Percentiles rank a stretch among this genome's conserved stretches.
Evolutionary conservation across 2,113 vertebrate genomes (phyloP).

Genomic region (Pao palembangensis): DNA sequence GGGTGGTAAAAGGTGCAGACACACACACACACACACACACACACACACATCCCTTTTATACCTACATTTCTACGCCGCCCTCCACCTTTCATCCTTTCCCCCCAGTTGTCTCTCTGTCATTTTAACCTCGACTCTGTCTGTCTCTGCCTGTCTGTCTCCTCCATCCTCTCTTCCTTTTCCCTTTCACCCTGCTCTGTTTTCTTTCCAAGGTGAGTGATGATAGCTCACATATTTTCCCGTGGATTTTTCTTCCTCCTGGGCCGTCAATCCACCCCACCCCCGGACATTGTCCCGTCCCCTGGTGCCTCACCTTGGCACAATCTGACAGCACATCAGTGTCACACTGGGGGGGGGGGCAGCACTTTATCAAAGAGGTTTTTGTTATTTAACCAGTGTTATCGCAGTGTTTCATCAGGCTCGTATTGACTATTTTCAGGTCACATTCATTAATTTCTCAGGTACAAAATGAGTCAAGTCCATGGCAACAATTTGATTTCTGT

Average conservation of each 20-base stretch:
- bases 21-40: background rate
- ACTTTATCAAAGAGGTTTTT: constrained; percentile 12
- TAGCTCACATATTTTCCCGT: constrained; percentile 51
- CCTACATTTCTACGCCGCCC: constrained; percentile 38
- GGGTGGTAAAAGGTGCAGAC: background rate
- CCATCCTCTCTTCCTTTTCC: constrained; percentile 20
- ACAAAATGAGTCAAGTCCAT: no score
- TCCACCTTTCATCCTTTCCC: constrained; percentile 30
- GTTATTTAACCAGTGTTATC: no score
- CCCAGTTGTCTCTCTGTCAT: constrained; percentile 52
- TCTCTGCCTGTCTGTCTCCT: constrained; percentile 45
- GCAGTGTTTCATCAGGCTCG: no score
- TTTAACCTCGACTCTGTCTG: constrained; percentile 58
- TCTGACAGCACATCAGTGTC: constrained; percentile 46
- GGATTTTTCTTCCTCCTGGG: background rate
- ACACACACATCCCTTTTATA: constrained; percentile 20
- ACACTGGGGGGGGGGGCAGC: background rate
- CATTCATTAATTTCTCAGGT: no score
- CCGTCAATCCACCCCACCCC: background rate
- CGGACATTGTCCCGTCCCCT: constrained; percentile 4
- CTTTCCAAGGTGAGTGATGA: constrained; percentile 59
- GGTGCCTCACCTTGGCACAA: constrained; percentile 26
- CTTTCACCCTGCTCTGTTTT: constrained; percentile 60
- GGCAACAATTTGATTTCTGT: no score
- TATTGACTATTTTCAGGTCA: constrained; percentile 24